phyloP scores from a whole-genome alignment of 2,888 invertebrate genomes.

The Mimumesa dahlbomi region DNA sequence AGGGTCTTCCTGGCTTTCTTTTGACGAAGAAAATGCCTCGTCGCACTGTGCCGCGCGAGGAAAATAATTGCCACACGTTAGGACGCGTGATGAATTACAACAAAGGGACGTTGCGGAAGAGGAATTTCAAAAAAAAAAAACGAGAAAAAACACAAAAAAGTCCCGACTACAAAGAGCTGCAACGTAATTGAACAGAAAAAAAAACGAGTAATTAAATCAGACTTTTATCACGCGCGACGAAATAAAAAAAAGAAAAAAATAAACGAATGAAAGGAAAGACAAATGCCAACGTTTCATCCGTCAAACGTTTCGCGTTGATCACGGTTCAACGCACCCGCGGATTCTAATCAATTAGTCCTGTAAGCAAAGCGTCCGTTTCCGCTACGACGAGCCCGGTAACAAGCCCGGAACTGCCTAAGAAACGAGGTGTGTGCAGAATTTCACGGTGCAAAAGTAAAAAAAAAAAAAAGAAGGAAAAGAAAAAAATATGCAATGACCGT shows the following conservation, averaged over 20 bases:
- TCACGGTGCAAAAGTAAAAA: not conserved
- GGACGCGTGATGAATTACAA: not conserved
- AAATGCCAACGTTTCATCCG: no score
- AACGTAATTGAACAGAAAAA: no score
- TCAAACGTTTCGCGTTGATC: conserved; percentile 25
- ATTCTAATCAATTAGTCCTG: conserved; percentile 42
- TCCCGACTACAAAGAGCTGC: no score
- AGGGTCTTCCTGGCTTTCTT: not conserved
- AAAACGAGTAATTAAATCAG: no score
- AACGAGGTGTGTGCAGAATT: not conserved
- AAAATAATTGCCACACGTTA: not conserved
- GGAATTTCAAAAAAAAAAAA: no score
- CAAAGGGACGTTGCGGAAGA: no score
- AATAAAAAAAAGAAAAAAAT: not conserved
- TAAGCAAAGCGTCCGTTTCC: conserved; percentile 29
- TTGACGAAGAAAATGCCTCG: not conserved
- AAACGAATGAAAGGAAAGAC: not conserved
- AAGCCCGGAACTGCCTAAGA: not conserved
- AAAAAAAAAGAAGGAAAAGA: conserved; percentile 11
- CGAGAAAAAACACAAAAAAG: no score
- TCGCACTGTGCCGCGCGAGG: not conserved
- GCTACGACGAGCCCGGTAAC: conserved; percentile 24
- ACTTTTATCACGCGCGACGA: no score
- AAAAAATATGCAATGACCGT: conserved; percentile 51
- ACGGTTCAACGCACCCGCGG: conserved; percentile 29